phyloP scores from a whole-genome alignment of 1,140 invertebrate genomes.

The Apolygus lucorum region DNA sequence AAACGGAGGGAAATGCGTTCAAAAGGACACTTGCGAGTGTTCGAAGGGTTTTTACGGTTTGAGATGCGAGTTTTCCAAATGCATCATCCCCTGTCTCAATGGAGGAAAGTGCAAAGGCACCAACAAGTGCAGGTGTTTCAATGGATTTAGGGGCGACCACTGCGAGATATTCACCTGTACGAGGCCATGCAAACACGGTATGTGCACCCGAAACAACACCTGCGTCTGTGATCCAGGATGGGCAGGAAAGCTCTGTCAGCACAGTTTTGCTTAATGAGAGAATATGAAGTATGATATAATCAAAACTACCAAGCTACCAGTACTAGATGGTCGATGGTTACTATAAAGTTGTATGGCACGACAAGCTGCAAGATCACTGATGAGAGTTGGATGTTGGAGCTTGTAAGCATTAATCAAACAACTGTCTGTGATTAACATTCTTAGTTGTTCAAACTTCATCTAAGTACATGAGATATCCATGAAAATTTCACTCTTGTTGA shows the following conservation, averaged over 20 bases:
- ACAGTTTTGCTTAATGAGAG: conserved; percentile 40
- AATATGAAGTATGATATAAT: no score
- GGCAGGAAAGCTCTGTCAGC: conserved; percentile 60
- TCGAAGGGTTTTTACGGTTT: conserved; percentile 80
- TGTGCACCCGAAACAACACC: conserved; percentile 54
- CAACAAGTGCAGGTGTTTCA: conserved; percentile 73
- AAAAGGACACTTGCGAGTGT: conserved; percentile 85
- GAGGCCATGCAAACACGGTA: conserved; percentile 60
- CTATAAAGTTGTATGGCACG: no score
- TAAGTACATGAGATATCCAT: no score
- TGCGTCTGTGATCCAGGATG: conserved; percentile 64
- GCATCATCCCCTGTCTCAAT: conserved; percentile 78
- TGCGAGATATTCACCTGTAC: conserved; percentile 73
- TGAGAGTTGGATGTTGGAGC: no score
- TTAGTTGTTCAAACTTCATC: no score
- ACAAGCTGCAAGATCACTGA: no score
- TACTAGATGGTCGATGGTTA: no score
- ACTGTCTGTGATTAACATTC: no score
- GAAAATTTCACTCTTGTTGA: no score
- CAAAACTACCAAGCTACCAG: no score
- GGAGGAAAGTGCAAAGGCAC: conserved; percentile 74
- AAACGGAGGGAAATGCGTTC: conserved; percentile 89
- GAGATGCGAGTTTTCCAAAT: conserved; percentile 83
- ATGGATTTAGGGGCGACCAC: conserved; percentile 69
- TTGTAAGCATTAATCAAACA: no score